Evolutionary conservation across 2,888 invertebrate species (phyloP), one percentile per base, ranked within the genome.

Genomic region (Drosophila atroscutellata): DNA sequence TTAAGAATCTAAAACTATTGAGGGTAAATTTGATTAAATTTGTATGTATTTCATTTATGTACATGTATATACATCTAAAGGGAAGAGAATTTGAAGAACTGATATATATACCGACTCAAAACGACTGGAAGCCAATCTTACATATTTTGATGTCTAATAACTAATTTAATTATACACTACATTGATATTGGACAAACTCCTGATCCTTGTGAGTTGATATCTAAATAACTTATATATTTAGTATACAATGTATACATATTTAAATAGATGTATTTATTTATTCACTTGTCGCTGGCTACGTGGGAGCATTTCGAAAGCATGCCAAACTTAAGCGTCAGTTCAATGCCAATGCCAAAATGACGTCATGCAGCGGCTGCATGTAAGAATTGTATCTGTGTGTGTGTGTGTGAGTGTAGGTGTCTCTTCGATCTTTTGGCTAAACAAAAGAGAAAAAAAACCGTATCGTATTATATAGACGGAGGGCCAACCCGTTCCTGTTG

Each of bases 341-440:
- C 78, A 81, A 81, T 83, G 83, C 81, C 83, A 83, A 66, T 75
- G 77, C 58, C 80, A 56, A 78, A 56, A 61, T 83, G 80, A 75
- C 73, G 84, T 73, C 81, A 71, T 54, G 26, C 28, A 9, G 8
- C 45, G 50, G 51, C 20, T 69, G 34, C 51, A 39, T 50, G 26
- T 59, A 55, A 54, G 51, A 24, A 15, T 8, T 52, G 4, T 50
- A 28, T 36, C 18, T 51, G 20, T 60, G 7, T 57, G 26, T 60
- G 54, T 36, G 34, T 60, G 56, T 59, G 32, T 78, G 20, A 65
- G 73, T 79, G 67, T 73, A 80, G 85, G 85, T 85, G 88, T 85
- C 75, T 85, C 67, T 66, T 80, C 75, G 60, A 71, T 50, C 61
- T 56, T 60, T 65, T 73, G 28, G 20, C 7, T 32, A 49, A 26